Conservation (phyloP, 2,797 vertebrate genomes). For the Heterohyrax brucei region DNA sequence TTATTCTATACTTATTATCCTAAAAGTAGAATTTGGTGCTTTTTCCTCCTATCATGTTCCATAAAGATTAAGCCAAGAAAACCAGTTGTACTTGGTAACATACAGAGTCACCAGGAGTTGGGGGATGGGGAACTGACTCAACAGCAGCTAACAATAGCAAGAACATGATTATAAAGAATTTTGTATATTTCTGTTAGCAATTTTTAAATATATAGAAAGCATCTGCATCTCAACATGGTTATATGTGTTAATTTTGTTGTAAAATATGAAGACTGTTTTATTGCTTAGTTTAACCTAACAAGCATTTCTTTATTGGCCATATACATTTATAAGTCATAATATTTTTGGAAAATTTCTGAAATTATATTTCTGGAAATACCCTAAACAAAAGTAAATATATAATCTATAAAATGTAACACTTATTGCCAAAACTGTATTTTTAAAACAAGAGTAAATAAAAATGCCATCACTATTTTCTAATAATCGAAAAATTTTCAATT, state of each 20-base stretch:
- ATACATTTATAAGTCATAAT: background rate
- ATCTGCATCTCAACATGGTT: background rate
- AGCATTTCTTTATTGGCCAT: slow-evolving; percentile 23
- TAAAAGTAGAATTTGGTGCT: background rate
- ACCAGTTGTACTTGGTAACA: background rate
- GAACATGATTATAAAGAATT: background rate
- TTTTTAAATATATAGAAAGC: background rate
- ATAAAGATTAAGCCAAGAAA: too few species aligned
- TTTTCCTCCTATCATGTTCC: too few species aligned
- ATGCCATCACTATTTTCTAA: background rate
- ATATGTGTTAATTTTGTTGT: background rate
- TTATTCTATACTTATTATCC: background rate
- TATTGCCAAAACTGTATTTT: slow-evolving; percentile 12
- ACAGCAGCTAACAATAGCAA: background rate
- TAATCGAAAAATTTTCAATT: slow-evolving; percentile 25
- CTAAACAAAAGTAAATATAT: slow-evolving; percentile 30
- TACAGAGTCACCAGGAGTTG: background rate
- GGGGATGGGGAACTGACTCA: background rate
- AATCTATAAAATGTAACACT: background rate
- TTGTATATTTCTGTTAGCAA: background rate
- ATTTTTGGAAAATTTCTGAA: background rate
- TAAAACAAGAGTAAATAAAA: background rate
- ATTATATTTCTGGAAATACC: background rate
- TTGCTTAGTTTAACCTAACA: background rate
- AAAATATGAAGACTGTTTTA: background rate